These are phyloP conservation scores for Pogonocichla stellata DNA, from an alignment of 2,113 vertebrate species.

Conservation along the genomic window DNA sequence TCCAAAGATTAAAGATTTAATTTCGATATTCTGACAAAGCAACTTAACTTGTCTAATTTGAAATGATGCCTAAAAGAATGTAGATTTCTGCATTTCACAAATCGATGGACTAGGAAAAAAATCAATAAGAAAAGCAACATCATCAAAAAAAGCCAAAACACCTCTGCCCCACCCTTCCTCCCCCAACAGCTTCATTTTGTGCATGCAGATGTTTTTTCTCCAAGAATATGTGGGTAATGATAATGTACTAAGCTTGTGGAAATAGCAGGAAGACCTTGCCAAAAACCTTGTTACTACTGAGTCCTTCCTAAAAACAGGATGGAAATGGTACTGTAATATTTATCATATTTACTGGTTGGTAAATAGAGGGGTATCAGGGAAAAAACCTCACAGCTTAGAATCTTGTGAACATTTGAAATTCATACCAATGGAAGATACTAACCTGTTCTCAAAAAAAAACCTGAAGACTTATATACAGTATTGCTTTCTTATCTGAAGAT, in stretches of 20 bases:
- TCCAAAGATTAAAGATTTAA: neutral
- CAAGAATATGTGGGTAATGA: neutral
- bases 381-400: neutral
- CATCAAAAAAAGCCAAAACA: neutral
- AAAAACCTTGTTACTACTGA: neutral
- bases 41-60: neutral
- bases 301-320: neutral
- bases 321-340: neutral
- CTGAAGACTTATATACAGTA: neutral
- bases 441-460: neutral
- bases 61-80: neutral
- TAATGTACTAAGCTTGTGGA: neutral
- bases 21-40: neutral
- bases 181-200: neutral
- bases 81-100: neutral
- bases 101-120: neutral
- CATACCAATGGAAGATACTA: neutral
- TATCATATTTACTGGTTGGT: neutral
- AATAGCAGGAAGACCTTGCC: neutral
- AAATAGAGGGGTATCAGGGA: neutral
- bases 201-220: neutral
- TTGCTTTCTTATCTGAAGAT: neutral
- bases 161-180: neutral
- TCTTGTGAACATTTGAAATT: neutral
- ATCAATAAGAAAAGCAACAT: neutral